Percentiles rank a stretch among this genome's conserved stretches.
Conservation (phyloP, 2,113 vertebrate species). For the Hippolais icterina region DNA sequence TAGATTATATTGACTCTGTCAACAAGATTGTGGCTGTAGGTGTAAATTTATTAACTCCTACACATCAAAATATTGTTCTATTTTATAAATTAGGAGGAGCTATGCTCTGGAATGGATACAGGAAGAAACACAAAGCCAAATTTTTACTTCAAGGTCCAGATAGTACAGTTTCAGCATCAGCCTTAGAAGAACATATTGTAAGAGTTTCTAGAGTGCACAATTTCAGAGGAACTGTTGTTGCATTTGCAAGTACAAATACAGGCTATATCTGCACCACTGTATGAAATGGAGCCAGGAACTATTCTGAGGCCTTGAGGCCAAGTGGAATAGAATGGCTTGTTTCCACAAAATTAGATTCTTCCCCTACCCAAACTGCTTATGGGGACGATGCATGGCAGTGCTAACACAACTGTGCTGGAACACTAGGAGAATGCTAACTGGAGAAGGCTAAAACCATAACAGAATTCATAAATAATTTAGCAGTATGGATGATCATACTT, state of each 20-base stretch:
- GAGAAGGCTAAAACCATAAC: not conserved
- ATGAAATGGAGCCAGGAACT: not conserved
- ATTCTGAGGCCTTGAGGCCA: not conserved
- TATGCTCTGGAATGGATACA: conserved; percentile 3
- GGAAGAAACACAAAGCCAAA: not conserved
- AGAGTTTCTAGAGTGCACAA: not conserved
- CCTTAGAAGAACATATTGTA: not conserved
- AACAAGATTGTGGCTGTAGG: conserved; percentile 9
- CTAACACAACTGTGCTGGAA: not conserved
- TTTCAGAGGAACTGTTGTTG: not conserved
- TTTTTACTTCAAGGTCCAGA: not conserved
- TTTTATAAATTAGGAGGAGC: conserved; percentile 8
- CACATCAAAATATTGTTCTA: conserved; percentile 16
- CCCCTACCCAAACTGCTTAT: not conserved
- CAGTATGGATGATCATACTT: not conserved
- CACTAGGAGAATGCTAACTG: not conserved
- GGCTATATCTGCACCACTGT: not conserved
- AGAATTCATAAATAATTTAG: not conserved
- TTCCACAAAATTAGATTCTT: not conserved
- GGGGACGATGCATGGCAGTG: not conserved
- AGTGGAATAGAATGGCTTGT: not conserved
- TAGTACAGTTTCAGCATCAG: not conserved
- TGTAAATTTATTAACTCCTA: conserved; percentile 32
- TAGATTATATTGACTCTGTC: conserved; percentile 21
- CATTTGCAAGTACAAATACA: not conserved